phyloP scores from a whole-genome alignment of 2,113 vertebrate species.

The Gasterosteus nipponicus region DNA sequence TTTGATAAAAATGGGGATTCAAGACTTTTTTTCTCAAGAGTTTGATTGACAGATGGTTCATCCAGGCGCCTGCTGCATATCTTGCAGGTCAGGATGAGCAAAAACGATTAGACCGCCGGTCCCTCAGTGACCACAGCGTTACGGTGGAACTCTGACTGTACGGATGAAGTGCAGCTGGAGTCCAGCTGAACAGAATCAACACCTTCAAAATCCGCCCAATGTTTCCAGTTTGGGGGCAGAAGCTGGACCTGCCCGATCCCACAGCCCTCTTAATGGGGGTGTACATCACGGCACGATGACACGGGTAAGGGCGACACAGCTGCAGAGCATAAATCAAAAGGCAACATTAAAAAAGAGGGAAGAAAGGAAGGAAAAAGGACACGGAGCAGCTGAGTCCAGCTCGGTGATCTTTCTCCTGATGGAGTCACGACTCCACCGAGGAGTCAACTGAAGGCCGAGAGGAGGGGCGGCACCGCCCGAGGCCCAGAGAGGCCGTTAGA shows the following conservation, averaged over 20 bases:
- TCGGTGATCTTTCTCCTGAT: not conserved
- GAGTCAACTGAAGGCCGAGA: conserved; percentile 20
- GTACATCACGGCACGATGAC: conserved; percentile 57
- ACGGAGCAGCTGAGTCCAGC: not conserved
- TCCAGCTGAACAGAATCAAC: conserved; percentile 10
- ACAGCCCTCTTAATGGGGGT: conserved; percentile 44
- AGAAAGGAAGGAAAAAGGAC: not conserved
- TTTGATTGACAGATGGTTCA: too few species aligned
- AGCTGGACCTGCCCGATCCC: conserved; percentile 30
- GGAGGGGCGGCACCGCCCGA: conserved; percentile 17
- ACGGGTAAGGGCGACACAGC: conserved; percentile 38
- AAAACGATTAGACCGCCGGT: not conserved
- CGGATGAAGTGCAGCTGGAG: conserved; percentile 6
- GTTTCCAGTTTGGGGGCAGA: conserved; percentile 41
- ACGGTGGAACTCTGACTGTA: conserved; percentile 15
- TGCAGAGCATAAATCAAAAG: conserved; percentile 50
- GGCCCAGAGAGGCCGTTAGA: conserved; percentile 58
- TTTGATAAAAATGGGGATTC: too few species aligned
- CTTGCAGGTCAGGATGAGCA: too few species aligned
- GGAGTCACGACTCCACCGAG: conserved; percentile 5
- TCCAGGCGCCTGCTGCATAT: too few species aligned
- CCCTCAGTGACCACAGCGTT: not conserved
- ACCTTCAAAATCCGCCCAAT: conserved; percentile 16
- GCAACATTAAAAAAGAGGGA: conserved; percentile 32
- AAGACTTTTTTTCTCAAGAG: too few species aligned